Percentiles rank a stretch among this genome's conserved stretches.
phyloP scores from a whole-genome alignment of 2,797 vertebrate genomes.

The Cercopithecus hamlyni region DNA sequence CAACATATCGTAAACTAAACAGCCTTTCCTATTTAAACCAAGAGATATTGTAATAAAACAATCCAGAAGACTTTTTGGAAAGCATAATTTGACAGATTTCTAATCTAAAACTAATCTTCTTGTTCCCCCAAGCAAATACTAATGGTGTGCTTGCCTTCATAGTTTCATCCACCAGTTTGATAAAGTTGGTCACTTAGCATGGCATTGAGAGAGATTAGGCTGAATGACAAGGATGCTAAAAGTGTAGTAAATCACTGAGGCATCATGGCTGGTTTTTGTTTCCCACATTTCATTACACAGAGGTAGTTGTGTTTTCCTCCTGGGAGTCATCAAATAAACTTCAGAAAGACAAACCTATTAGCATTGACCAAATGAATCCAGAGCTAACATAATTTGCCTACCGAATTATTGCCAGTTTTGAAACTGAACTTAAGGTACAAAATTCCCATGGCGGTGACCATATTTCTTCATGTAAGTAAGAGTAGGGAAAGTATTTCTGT shows the following conservation, averaged over 20 bases:
- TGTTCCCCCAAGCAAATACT: background rate
- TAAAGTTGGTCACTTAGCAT: background rate
- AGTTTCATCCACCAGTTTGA: background rate
- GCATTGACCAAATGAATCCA: background rate
- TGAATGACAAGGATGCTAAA: background rate
- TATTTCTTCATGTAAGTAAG: background rate
- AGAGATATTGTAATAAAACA: constrained; percentile 43
- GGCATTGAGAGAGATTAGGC: background rate
- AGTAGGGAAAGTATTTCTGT: background rate
- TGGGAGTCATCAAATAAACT: background rate
- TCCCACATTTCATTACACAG: background rate
- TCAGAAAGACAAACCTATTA: constrained; percentile 33
- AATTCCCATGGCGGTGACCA: background rate
- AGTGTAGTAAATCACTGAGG: background rate
- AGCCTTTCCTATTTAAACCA: constrained; percentile 8
- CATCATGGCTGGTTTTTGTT: background rate
- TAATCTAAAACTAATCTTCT: constrained; percentile 59
- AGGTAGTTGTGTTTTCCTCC: constrained; percentile 6
- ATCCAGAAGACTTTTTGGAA: constrained; percentile 15
- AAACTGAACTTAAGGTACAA: constrained; percentile 24
- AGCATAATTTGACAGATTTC: background rate
- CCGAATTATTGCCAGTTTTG: background rate
- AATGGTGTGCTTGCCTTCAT: background rate
- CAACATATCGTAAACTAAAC: constrained; percentile 27
- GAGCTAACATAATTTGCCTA: constrained; percentile 6